Base-by-base conservation (phyloP, 2,797 vertebrate genomes). In the Serranus cabrilla region DNA sequence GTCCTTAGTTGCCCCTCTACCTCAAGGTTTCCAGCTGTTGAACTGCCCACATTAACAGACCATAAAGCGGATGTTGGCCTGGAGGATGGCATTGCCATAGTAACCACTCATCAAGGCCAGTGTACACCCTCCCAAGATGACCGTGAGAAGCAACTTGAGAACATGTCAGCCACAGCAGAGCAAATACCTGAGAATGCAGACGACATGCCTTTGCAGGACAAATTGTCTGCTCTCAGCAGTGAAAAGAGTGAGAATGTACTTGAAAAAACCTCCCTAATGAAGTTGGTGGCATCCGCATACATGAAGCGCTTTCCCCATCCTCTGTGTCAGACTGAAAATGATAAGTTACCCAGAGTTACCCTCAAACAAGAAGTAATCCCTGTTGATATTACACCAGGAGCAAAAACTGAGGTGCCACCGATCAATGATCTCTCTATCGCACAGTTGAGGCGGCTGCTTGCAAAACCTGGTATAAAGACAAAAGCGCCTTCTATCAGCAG, bases 281-380 rank as follows among this genome's bases (percentile, higher is more conserved):
- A 93, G 73, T 42, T 96, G 61, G 42, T 95, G 31, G 95, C 94
- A 11, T 94, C 94, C 11, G 93, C 93, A 0, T 95, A 95, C 80
- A 93, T 91, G 89, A 93, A 89, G 42, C 77, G 67, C 9, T 89
- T 86, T 39, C 75, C 89, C 6, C 59, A 71, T 21, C n/a, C 62
- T 49, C 80, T 74, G 25, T 52, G 74, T 51, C 60, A 20, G 16
- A 66, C 27, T 70, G 59, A 81, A 23, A 83, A 55, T 9, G 40
- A 86, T 43, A 71, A 82, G 34, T 34, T 34, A 34, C 34, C 34
- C 6, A 54, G 34, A 0, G 37, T 90, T 5, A 69, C 73, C 11
- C 90, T 90, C 14, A 94, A 94, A 84, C 87, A 85, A 45, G 91
- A 95, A 80, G 74, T 68, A 17, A 58, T 91, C 50, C 89, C 91